Evolutionary conservation across 2,113 vertebrate genomes (phyloP).

Genomic region (Bothrops jararaca): DNA sequence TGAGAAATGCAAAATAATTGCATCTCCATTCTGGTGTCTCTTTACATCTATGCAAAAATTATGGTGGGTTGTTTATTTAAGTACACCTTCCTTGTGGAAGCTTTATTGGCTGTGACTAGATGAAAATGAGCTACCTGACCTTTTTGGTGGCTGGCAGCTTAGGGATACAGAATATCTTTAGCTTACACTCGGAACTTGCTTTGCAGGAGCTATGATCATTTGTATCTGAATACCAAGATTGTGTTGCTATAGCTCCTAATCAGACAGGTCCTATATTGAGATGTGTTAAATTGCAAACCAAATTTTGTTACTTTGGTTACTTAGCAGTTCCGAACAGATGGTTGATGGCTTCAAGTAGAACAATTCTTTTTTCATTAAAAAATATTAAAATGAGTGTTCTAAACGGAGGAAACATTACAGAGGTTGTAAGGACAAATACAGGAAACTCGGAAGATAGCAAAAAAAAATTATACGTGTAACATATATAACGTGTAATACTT

Average conservation of each 20-base stretch:
- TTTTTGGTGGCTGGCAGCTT: constrained; percentile 23
- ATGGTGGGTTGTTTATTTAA: constrained; percentile 43
- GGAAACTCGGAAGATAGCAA: not conserved
- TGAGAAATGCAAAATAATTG: constrained; percentile 60
- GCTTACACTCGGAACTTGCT: constrained; percentile 33
- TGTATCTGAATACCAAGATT: not conserved
- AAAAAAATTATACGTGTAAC: not conserved
- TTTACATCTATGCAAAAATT: constrained; percentile 60
- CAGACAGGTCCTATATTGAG: not conserved
- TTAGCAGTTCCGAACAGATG: not conserved
- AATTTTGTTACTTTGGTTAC: not conserved
- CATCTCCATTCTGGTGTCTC: constrained; percentile 55
- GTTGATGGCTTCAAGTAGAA: not conserved
- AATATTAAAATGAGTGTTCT: not conserved
- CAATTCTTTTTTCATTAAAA: not conserved
- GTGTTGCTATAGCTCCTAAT: not conserved
- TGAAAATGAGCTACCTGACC: constrained; percentile 64
- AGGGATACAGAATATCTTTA: constrained; percentile 32
- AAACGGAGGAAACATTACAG: not conserved
- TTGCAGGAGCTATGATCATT: constrained; percentile 30
- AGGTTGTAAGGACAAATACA: not conserved
- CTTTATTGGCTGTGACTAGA: constrained; percentile 45
- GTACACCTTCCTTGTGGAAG: constrained; percentile 6
- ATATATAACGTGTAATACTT: not conserved
- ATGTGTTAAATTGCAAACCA: not conserved